Evolutionary conservation across 2,797 vertebrate species (phyloP).

Genomic region (Siniperca scherzeri): DNA sequence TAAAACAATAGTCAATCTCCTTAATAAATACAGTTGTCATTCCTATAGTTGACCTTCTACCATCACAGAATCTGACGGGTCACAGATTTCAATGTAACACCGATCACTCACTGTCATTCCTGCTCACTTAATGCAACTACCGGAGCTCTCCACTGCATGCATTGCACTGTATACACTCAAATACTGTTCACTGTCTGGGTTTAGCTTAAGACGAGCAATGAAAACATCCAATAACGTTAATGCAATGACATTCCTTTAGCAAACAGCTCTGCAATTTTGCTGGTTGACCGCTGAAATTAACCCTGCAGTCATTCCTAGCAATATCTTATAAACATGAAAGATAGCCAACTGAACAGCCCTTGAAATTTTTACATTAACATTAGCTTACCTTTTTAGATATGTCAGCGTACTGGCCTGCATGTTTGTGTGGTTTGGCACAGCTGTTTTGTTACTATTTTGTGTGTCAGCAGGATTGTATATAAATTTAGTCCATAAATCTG

Average conservation of each 20-base stretch:
- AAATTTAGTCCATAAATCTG: background rate
- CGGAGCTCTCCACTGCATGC: background rate
- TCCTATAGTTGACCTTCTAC: background rate
- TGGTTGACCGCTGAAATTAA: background rate
- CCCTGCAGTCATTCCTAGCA: background rate
- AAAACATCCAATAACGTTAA: background rate
- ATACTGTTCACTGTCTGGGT: background rate
- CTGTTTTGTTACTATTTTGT: background rate
- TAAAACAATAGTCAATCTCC: conserved; percentile 5
- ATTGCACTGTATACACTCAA: background rate
- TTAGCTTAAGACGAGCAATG: background rate
- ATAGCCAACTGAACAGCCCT: background rate
- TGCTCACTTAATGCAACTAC: background rate
- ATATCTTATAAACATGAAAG: background rate
- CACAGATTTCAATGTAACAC: background rate
- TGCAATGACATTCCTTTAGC: background rate
- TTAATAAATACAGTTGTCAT: background rate
- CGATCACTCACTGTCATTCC: background rate
- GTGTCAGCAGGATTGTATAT: background rate
- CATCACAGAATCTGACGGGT: background rate
- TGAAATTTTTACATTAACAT: background rate
- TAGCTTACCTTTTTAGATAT: background rate
- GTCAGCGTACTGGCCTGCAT: background rate
- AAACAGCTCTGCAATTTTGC: background rate
- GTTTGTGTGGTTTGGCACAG: background rate